Percentiles rank a stretch among this genome's conserved stretches.
phyloP scores from a whole-genome alignment of 2,888 invertebrate genomes.

The Eupeodes luniger region DNA sequence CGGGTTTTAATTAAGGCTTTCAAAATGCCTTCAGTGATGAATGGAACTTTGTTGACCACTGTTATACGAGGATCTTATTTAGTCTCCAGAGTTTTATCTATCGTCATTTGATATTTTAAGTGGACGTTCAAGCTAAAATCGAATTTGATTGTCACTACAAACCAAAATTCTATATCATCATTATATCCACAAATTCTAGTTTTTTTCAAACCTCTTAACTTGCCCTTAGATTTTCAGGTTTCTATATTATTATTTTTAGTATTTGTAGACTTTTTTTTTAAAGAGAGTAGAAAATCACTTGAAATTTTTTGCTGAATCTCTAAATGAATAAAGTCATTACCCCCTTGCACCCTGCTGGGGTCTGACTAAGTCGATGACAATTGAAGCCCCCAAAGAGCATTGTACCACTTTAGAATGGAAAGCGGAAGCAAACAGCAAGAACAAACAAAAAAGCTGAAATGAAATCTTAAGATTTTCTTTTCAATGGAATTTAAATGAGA shows the following conservation, averaged over 20 bases:
- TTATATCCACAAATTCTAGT: neutral
- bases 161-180: neutral
- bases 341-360: conserved; percentile 15
- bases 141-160: no score
- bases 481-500: conserved; percentile 59
- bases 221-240: neutral
- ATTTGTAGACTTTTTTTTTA: neutral
- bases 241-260: neutral
- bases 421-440: conserved; percentile 18
- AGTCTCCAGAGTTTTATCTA: no score
- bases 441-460: conserved; percentile 48
- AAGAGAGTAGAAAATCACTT: conserved; percentile 55
- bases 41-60: no score
- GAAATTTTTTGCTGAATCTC: conserved; percentile 55
- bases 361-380: conserved; percentile 51
- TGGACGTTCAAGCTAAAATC: no score
- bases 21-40: no score
- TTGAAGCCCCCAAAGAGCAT: conserved; percentile 61
- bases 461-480: conserved; percentile 65
- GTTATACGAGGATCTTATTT: no score
- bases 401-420: conserved; percentile 52
- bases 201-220: neutral
- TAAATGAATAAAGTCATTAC: conserved; percentile 64
- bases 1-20: no score
- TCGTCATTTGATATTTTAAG: no score